Conservation (phyloP, 2,888 invertebrate genomes). For the Pecten maximus region DNA sequence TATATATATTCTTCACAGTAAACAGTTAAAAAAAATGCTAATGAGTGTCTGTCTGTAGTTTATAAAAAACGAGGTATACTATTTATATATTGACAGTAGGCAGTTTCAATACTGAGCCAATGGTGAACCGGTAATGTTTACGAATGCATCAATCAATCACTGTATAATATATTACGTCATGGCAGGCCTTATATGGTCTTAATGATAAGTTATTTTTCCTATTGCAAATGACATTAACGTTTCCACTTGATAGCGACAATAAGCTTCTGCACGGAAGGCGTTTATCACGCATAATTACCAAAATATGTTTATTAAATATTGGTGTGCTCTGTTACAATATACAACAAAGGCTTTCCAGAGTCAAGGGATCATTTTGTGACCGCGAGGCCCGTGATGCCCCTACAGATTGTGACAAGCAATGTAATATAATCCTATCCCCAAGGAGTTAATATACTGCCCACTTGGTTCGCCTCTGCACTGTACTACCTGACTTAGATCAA, state of each 20-base stretch:
- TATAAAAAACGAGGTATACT: no score
- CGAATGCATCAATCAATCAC: background rate
- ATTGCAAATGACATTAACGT: background rate
- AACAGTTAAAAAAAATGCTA: no score
- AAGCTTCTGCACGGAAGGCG: background rate
- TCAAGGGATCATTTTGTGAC: constrained; percentile 14
- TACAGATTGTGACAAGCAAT: background rate
- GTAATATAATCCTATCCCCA: constrained; percentile 10
- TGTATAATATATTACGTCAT: background rate
- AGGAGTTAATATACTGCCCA: constrained; percentile 25
- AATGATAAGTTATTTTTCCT: background rate
- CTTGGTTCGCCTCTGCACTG: constrained; percentile 22
- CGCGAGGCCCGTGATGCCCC: background rate
- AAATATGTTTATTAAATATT: constrained; percentile 29
- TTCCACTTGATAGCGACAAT: background rate
- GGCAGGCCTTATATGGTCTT: background rate
- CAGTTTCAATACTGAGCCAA: background rate
- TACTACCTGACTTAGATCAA: constrained; percentile 16
- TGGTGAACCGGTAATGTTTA: background rate
- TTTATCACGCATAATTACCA: constrained; percentile 20
- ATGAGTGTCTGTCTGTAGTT: no score
- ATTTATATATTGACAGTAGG: background rate
- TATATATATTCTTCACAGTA: no score
- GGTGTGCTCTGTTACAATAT: constrained; percentile 13
- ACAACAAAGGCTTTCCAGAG: background rate